Conservation (phyloP, 2,888 invertebrate genomes). For the Mantis religiosa region DNA sequence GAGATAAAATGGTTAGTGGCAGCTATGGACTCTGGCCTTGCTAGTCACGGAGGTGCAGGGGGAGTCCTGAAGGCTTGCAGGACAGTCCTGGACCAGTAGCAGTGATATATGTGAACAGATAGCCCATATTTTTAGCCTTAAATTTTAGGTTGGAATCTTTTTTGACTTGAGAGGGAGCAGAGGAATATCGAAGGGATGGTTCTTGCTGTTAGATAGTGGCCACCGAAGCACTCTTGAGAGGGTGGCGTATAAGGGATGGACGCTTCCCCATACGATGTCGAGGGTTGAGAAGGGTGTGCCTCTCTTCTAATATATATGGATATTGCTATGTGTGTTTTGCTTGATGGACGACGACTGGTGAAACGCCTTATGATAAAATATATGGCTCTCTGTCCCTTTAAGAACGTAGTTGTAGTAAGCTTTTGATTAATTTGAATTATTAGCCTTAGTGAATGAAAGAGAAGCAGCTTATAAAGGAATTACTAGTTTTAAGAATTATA, state of each 20-base stretch:
- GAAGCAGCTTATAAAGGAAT: too few relatives aligned
- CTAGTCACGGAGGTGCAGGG: neutral
- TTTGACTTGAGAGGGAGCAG: neutral
- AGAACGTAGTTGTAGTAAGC: neutral
- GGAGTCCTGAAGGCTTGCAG: neutral
- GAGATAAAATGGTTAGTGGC: conserved; percentile 31
- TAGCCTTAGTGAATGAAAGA: too few relatives aligned
- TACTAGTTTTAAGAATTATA: too few relatives aligned
- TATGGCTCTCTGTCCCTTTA: neutral
- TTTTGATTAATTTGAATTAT: neutral
- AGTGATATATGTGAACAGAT: conserved; percentile 27
- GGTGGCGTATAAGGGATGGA: neutral
- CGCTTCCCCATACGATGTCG: neutral
- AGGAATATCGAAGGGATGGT: neutral
- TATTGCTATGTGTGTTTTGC: neutral
- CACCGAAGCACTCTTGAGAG: neutral
- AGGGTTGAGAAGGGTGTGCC: neutral
- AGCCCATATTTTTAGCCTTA: conserved; percentile 27
- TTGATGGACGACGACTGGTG: neutral
- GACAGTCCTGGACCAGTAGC: neutral
- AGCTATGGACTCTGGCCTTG: conserved; percentile 22
- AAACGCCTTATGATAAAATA: neutral
- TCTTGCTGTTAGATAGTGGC: neutral
- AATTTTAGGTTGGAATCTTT: conserved; percentile 22
- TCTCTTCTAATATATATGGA: neutral